phyloP scores from a whole-genome alignment of 1,140 invertebrate genomes.

The Drosophila burlai region DNA sequence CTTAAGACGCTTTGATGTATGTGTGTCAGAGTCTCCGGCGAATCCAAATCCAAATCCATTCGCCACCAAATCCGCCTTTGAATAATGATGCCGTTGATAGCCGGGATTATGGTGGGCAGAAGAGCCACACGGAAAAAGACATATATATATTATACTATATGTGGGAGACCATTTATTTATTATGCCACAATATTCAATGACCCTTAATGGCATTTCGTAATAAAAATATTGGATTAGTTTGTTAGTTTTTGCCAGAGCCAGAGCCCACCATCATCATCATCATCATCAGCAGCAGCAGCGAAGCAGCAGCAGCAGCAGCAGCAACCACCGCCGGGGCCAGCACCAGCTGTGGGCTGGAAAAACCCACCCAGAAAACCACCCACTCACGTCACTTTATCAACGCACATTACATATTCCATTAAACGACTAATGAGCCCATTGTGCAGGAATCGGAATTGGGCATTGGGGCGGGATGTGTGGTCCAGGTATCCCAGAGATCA shows the following conservation, averaged over 20 bases:
- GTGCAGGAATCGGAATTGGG: slow-evolving; percentile 17
- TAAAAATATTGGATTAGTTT: slow-evolving; percentile 84
- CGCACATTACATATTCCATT: slow-evolving; percentile 78
- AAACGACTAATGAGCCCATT: slow-evolving; percentile 82
- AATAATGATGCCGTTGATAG: slow-evolving; percentile 83
- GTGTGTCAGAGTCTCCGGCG: slow-evolving; percentile 43
- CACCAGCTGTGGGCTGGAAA: slow-evolving; percentile 1
- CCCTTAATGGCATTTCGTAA: slow-evolving; percentile 84
- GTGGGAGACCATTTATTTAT: slow-evolving; percentile 72
- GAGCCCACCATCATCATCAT: slow-evolving; percentile 3
- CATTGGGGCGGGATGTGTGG: slow-evolving; percentile 24
- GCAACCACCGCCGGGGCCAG: slow-evolving; percentile 36
- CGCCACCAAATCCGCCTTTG: slow-evolving; percentile 72
- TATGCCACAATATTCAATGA: slow-evolving; percentile 84
- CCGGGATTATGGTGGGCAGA: slow-evolving; percentile 62
- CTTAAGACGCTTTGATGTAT: slow-evolving; percentile 80
- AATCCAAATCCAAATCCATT: slow-evolving; percentile 10
- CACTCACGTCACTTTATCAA: slow-evolving; percentile 72
- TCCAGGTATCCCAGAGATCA: slow-evolving; percentile 51
- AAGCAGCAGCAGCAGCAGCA: background rate
- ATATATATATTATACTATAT: slow-evolving; percentile 16
- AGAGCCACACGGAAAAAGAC: slow-evolving; percentile 4
- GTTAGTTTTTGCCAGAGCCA: slow-evolving; percentile 59
- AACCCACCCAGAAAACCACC: background rate
- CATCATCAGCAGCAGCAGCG: background rate